Percentiles rank a stretch among this genome's conserved stretches.
Evolutionary conservation across 1,140 invertebrate species (phyloP).

Genomic region (Macrosteles quadrilineatus): DNA sequence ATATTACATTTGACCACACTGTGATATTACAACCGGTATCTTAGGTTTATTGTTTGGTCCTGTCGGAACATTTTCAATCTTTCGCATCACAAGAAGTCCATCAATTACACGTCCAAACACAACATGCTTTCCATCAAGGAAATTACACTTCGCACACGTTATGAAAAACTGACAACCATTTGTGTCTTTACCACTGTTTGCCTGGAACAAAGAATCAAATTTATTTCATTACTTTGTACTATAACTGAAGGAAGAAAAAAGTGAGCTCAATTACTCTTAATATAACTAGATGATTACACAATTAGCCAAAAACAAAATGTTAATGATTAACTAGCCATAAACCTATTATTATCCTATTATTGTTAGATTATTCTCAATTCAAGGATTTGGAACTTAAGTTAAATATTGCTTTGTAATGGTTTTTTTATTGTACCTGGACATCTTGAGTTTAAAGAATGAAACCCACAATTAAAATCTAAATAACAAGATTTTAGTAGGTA

Average conservation of each 20-base stretch:
- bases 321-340: too few species aligned
- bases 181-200: conserved; percentile 97
- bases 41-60: conserved; percentile 99
- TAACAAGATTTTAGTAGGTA: too few species aligned
- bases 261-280: conserved; percentile 28
- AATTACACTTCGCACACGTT: conserved; percentile 88
- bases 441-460: too few species aligned
- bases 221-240: too few species aligned
- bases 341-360: too few species aligned
- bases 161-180: conserved; percentile 99
- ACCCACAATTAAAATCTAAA: too few species aligned
- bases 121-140: conserved; percentile 97
- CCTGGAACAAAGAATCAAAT: conserved; percentile 59
- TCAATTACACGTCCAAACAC: conserved; percentile 95
- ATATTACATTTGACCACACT: conserved; percentile 95
- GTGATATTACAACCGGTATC: conserved; percentile 93
- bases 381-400: too few species aligned
- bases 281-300: conserved; percentile 19
- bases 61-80: conserved; percentile 99
- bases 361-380: too few species aligned
- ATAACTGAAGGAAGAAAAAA: too few species aligned
- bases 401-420: too few species aligned
- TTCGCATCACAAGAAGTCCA: conserved; percentile 94
- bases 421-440: too few species aligned
- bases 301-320: too few species aligned